A percentile compares a stretch with the other conserved stretches of the same genome.
Conservation (phyloP, 2,888 invertebrate species). For the Oeneis ivallda region DNA sequence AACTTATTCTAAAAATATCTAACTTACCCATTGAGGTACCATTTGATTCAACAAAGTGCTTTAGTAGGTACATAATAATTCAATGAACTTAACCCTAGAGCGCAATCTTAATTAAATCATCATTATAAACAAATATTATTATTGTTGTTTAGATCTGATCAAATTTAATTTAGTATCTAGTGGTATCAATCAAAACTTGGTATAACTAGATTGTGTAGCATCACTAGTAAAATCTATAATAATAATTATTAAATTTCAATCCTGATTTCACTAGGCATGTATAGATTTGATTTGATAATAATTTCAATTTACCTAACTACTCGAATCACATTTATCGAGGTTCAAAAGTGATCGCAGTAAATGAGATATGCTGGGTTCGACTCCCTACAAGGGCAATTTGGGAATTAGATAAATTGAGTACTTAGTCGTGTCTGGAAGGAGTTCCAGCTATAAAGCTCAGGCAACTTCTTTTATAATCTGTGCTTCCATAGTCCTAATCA, state of each 20-base stretch:
- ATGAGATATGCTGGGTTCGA: background rate
- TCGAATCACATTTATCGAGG: too few relatives aligned
- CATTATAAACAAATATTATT: too few relatives aligned
- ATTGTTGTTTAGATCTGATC: background rate
- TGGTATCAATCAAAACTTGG: background rate
- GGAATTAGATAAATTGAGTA: background rate
- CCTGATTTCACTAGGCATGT: background rate
- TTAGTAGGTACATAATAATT: background rate
- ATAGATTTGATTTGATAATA: background rate
- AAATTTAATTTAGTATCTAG: background rate
- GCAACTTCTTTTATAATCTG: background rate
- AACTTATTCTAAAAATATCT: too few relatives aligned
- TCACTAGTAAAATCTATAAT: too few relatives aligned
- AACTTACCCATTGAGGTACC: too few relatives aligned
- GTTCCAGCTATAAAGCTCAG: background rate
- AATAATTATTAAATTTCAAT: slow-evolving; percentile 6
- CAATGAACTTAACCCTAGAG: too few relatives aligned
- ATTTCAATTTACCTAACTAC: too few relatives aligned
- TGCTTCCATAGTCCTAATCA: background rate
- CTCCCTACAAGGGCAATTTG: background rate
- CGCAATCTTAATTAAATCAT: background rate
- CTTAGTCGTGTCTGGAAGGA: background rate
- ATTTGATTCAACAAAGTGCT: too few relatives aligned
- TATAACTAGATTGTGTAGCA: background rate
- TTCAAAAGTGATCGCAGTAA: too few relatives aligned